Percentiles rank a stretch among this genome's conserved stretches.
Conservation (phyloP, 2,888 invertebrate species). For the Anaspis maculata region DNA sequence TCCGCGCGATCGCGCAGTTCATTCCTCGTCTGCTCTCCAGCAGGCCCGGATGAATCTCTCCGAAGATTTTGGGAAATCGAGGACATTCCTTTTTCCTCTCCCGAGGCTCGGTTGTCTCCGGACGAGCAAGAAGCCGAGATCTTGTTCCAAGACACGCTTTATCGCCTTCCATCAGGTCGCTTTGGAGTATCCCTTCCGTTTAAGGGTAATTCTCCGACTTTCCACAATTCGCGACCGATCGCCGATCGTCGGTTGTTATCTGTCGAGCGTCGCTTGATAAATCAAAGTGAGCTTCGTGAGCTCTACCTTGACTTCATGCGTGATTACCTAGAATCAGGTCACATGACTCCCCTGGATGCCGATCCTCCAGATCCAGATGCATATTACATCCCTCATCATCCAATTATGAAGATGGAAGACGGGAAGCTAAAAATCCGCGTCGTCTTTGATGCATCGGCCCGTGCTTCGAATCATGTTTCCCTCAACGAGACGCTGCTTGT, state of each 20-base stretch:
- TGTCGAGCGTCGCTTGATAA: too few species aligned
- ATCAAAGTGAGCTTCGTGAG: too few species aligned
- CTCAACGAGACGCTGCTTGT: slow-evolving; percentile 1
- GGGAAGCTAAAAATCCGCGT: neutral
- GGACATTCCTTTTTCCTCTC: too few species aligned
- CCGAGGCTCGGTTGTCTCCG: too few species aligned
- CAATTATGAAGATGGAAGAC: neutral
- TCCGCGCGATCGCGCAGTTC: neutral
- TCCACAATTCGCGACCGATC: too few species aligned
- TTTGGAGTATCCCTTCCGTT: too few species aligned
- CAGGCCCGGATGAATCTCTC: slow-evolving; percentile 7
- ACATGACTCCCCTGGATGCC: slow-evolving; percentile 13
- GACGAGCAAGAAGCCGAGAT: too few species aligned
- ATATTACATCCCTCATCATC: slow-evolving; percentile 17
- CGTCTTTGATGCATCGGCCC: slow-evolving; percentile 1
- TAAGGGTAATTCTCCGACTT: too few species aligned
- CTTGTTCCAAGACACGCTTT: too few species aligned
- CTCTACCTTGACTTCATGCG: slow-evolving; percentile 17
- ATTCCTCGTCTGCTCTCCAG: neutral
- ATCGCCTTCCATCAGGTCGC: too few species aligned
- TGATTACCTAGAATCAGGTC: slow-evolving; percentile 16
- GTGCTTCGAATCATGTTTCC: neutral
- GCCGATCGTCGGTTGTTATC: neutral
- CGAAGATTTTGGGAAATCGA: slow-evolving; percentile 17
- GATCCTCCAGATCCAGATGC: neutral